Evolutionary conservation across 2,113 vertebrate species (phyloP).

Genomic region (Shinisaurus crocodilurus): DNA sequence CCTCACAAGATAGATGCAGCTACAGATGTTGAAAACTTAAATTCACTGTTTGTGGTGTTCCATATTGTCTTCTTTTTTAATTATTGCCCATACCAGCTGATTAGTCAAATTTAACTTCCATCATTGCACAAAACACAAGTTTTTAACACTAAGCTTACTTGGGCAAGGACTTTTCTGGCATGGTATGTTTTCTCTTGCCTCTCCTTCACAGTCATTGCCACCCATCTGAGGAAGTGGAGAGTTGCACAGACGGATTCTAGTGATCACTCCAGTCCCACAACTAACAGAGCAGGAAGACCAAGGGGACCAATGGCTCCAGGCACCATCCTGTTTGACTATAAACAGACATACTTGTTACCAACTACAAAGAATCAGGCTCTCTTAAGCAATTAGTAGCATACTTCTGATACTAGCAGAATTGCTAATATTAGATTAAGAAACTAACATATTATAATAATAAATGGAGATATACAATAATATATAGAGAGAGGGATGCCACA

Average conservation of each 20-base stretch:
- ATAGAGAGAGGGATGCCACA: too few relatives aligned
- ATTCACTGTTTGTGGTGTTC: neutral
- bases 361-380: neutral
- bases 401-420: neutral
- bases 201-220: conserved; percentile 90
- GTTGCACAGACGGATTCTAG: conserved; percentile 97
- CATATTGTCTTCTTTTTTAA: conserved; percentile 12
- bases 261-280: conserved; percentile 92
- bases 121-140: neutral
- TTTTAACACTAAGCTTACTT: conserved; percentile 78
- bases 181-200: conserved; percentile 90
- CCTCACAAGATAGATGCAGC: neutral
- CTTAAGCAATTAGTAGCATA: neutral
- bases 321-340: conserved; percentile 96
- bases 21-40: neutral
- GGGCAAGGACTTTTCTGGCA: conserved; percentile 90
- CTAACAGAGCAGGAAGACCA: conserved; percentile 98
- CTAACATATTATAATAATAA: neutral
- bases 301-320: conserved; percentile 99
- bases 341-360: conserved; percentile 15
- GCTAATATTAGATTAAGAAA: neutral
- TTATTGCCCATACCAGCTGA: neutral
- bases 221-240: conserved; percentile 97
- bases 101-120: neutral
- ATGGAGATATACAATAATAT: neutral